These are phyloP conservation scores for Cactoblastis cactorum DNA, from an alignment of 2,888 invertebrate species.

Conservation along the genomic window DNA sequence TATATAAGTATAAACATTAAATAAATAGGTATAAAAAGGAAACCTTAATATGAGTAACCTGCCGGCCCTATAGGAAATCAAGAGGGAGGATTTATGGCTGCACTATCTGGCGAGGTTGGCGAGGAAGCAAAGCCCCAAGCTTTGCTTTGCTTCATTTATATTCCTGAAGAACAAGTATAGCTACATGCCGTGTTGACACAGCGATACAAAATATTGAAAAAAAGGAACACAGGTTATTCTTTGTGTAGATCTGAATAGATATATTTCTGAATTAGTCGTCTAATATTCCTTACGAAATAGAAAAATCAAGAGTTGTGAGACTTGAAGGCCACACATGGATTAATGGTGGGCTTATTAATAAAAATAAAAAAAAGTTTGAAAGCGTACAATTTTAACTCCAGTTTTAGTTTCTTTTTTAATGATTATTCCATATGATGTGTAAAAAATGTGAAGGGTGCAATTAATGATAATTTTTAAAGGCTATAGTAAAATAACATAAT, in stretches of 20 bases:
- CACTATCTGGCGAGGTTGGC: conserved; percentile 12
- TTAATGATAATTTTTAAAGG: too few species aligned
- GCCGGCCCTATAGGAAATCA: conserved; percentile 1
- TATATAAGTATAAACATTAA: too few species aligned
- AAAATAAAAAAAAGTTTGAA: too few species aligned
- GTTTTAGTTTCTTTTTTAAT: too few species aligned
- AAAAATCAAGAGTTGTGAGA: not conserved
- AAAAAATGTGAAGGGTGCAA: too few species aligned
- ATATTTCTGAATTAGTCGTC: not conserved
- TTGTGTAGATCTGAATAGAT: not conserved
- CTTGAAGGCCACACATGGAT: too few species aligned
- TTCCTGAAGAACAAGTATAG: conserved; percentile 2
- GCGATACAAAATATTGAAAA: not conserved
- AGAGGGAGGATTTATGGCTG: conserved; percentile 11
- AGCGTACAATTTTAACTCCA: too few species aligned
- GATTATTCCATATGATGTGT: too few species aligned
- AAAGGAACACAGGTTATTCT: not conserved
- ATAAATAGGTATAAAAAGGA: too few species aligned
- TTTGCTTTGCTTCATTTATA: conserved; percentile 8
- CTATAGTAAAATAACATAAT: too few species aligned
- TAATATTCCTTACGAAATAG: not conserved
- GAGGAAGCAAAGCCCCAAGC: too few species aligned
- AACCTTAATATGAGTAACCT: not conserved
- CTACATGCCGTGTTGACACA: conserved; percentile 2
- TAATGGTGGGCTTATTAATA: too few species aligned